Evolutionary conservation across 2,797 vertebrate species (phyloP).

Genomic region (Perodicticus potto): DNA sequence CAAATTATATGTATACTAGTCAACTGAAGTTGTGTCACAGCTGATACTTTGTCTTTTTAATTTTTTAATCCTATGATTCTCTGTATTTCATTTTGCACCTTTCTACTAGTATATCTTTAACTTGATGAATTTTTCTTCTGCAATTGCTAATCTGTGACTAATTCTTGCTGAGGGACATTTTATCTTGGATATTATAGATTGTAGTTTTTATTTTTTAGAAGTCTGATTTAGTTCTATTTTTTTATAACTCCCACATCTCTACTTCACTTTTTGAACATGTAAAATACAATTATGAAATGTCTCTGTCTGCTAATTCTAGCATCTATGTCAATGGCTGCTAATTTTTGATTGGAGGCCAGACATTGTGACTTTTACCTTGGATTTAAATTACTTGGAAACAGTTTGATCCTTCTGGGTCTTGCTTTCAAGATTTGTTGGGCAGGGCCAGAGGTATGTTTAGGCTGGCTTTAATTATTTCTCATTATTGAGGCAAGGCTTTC

Average conservation of each 20-base stretch:
- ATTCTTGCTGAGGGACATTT: background rate
- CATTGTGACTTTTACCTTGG: background rate
- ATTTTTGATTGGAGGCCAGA: constrained; percentile 38
- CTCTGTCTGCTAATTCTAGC: background rate
- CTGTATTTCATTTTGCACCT: background rate
- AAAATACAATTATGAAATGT: background rate
- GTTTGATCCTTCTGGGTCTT: background rate
- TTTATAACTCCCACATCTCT: background rate
- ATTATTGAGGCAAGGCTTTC: background rate
- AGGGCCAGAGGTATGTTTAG: background rate
- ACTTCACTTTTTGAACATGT: background rate
- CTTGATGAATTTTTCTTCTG: background rate
- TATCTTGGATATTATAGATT: background rate
- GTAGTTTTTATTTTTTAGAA: background rate
- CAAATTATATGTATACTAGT: background rate
- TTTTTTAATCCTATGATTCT: background rate
- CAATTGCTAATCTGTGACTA: constrained; percentile 25
- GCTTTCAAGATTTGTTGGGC: constrained; percentile 17
- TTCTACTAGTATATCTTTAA: background rate
- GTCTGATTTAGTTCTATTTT: background rate
- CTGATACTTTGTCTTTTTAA: background rate
- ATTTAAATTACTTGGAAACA: constrained; percentile 6
- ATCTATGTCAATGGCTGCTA: background rate
- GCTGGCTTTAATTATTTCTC: background rate
- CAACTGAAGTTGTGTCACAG: background rate